phyloP scores from a whole-genome alignment of 2,888 invertebrate species.

The Nesidiocoris tenuis region DNA sequence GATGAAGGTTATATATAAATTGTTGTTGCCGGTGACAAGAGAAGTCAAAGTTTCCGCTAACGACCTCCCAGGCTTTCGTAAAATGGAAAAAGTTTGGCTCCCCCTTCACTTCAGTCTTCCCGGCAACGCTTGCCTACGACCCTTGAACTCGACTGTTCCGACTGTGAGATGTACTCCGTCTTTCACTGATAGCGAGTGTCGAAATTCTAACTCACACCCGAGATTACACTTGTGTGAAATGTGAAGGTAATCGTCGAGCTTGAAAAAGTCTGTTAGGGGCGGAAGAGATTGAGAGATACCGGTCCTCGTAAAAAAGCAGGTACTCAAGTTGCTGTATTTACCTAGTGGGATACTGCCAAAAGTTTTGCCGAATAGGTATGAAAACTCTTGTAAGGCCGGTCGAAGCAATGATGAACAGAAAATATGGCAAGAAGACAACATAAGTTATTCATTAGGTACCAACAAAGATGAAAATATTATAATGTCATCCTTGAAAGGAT shows the following conservation, averaged over 20 bases:
- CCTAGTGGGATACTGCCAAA: too few species aligned
- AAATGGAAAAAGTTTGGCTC: slow-evolving; percentile 37
- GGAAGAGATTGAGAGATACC: slow-evolving; percentile 1
- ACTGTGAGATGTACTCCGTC: not conserved
- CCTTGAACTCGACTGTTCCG: not conserved
- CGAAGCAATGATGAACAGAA: too few species aligned
- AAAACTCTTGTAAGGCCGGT: not conserved
- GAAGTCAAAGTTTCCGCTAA: slow-evolving; percentile 33
- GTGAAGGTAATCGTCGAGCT: not conserved
- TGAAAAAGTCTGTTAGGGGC: too few species aligned
- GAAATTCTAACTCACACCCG: not conserved
- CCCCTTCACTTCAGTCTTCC: not conserved
- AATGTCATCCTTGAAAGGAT: too few species aligned
- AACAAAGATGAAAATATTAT: too few species aligned
- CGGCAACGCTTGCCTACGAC: not conserved
- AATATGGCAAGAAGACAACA: too few species aligned
- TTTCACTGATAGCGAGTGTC: not conserved
- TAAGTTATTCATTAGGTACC: too few species aligned
- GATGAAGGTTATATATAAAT: slow-evolving; percentile 28
- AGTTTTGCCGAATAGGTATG: not conserved
- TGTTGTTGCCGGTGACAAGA: slow-evolving; percentile 35
- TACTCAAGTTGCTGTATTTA: too few species aligned
- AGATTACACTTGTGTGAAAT: not conserved
- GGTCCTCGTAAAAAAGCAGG: too few species aligned
- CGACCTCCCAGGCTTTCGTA: slow-evolving; percentile 33